Percentiles rank a stretch among this genome's conserved stretches.
phyloP scores from a whole-genome alignment of 1,140 invertebrate genomes.

The Mercenaria mercenaria region DNA sequence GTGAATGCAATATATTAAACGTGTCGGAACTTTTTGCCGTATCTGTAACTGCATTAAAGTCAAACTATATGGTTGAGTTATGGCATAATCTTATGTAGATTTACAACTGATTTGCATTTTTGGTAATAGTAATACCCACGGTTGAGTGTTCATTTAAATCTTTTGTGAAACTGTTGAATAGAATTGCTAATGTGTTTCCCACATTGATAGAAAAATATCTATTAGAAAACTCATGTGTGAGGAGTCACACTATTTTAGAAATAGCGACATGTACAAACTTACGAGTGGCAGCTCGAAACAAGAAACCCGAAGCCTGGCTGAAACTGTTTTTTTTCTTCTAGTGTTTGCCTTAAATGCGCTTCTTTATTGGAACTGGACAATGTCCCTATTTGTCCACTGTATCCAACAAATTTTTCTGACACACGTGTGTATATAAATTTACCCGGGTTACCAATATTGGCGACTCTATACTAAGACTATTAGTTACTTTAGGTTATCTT shows the following conservation, averaged over 20 bases:
- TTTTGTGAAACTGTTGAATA: slow-evolving; percentile 49
- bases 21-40: not conserved
- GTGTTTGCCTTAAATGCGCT: too few relatives aligned
- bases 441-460: too few relatives aligned
- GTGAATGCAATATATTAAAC: too few relatives aligned
- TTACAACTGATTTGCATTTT: slow-evolving; percentile 53
- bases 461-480: too few relatives aligned
- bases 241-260: not conserved
- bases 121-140: slow-evolving; percentile 17
- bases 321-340: too few relatives aligned
- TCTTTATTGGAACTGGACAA: too few relatives aligned
- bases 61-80: slow-evolving; percentile 18
- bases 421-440: too few relatives aligned
- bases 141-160: slow-evolving; percentile 50
- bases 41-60: not conserved
- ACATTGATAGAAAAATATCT: not conserved
- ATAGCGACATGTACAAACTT: not conserved
- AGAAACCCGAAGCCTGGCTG: too few relatives aligned
- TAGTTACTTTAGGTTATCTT: too few relatives aligned
- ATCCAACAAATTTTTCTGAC: too few relatives aligned
- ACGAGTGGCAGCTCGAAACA: too few relatives aligned
- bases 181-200: slow-evolving; percentile 38
- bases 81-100: slow-evolving; percentile 46
- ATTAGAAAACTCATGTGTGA: not conserved
- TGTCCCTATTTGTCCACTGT: too few relatives aligned